Conservation (phyloP, 2,888 invertebrate genomes). For the Yponomeuta malinellus region DNA sequence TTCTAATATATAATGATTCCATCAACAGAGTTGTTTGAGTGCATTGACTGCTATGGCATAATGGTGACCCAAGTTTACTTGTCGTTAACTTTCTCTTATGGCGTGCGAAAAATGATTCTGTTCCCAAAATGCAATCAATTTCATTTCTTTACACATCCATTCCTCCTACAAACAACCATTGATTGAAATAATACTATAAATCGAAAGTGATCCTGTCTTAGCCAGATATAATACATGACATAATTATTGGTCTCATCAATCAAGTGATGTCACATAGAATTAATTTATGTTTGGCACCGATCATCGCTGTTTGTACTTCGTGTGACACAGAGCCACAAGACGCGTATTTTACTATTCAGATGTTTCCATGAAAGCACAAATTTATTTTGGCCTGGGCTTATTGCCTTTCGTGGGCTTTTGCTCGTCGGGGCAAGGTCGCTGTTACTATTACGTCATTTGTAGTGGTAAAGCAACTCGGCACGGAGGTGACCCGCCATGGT, state of each 20-base stretch:
- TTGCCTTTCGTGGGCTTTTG: background rate
- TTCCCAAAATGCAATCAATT: constrained; percentile 15
- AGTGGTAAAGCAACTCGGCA: constrained; percentile 35
- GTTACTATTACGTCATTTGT: constrained; percentile 24
- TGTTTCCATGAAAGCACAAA: background rate
- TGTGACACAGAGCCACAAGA: background rate
- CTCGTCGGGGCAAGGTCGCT: constrained; percentile 23
- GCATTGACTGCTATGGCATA: background rate
- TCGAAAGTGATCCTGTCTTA: constrained; percentile 33
- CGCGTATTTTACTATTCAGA: background rate
- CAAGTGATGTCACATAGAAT: constrained; percentile 14
- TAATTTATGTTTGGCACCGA: constrained; percentile 3
- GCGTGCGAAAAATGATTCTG: background rate
- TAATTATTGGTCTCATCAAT: constrained; percentile 35
- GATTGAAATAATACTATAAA: constrained; percentile 15
- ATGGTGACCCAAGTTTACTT: background rate
- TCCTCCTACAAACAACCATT: background rate
- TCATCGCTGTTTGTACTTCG: background rate
- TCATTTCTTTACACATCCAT: constrained; percentile 5
- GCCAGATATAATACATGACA: constrained; percentile 24
- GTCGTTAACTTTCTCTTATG: constrained; percentile 8
- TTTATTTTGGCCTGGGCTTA: background rate
- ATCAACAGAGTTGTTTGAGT: background rate
- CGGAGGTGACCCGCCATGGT: constrained; percentile 59
- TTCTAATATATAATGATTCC: background rate